Evolutionary conservation across 2,888 invertebrate species (phyloP).

Genomic region (Seira ritae): DNA sequence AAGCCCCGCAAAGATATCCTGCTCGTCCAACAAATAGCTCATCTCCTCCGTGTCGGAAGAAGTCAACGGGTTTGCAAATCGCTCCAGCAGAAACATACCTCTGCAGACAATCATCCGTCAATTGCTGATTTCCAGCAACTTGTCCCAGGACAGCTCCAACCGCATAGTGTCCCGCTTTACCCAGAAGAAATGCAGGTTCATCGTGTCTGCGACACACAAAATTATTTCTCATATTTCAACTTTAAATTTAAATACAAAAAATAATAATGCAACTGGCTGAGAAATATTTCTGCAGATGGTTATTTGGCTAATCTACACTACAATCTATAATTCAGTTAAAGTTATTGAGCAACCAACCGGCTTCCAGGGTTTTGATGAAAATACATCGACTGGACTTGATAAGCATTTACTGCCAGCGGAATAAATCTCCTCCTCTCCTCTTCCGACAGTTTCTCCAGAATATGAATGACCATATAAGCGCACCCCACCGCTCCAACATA

Average conservation of each 20-base stretch:
- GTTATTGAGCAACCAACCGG: conserved; percentile 77
- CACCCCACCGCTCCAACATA: conserved; percentile 85
- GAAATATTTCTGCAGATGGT: no score
- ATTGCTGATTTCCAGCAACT: conserved; percentile 77
- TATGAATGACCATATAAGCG: conserved; percentile 85
- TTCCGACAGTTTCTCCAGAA: conserved; percentile 75
- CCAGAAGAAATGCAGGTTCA: conserved; percentile 82
- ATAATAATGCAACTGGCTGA: not conserved
- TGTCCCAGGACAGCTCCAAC: conserved; percentile 82
- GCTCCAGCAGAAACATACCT: conserved; percentile 76
- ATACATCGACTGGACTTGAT: conserved; percentile 76
- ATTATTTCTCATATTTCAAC: not conserved
- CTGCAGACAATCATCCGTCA: conserved; percentile 74
- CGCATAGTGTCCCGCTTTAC: conserved; percentile 86
- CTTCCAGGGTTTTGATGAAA: conserved; percentile 80
- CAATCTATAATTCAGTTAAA: no score
- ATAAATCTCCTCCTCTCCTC: conserved; percentile 58
- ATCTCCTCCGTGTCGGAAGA: conserved; percentile 81
- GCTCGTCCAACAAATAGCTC: conserved; percentile 91
- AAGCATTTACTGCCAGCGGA: conserved; percentile 74
- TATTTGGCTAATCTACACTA: no score
- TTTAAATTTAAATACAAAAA: not conserved
- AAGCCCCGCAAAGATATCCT: conserved; percentile 86
- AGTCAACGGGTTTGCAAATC: conserved; percentile 78
- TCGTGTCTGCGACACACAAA: conserved; percentile 34